A percentile compares a stretch with the other conserved stretches of the same genome.
Evolutionary conservation across 2,888 invertebrate genomes (phyloP).

Genomic region (Standfussiana lucernea): DNA sequence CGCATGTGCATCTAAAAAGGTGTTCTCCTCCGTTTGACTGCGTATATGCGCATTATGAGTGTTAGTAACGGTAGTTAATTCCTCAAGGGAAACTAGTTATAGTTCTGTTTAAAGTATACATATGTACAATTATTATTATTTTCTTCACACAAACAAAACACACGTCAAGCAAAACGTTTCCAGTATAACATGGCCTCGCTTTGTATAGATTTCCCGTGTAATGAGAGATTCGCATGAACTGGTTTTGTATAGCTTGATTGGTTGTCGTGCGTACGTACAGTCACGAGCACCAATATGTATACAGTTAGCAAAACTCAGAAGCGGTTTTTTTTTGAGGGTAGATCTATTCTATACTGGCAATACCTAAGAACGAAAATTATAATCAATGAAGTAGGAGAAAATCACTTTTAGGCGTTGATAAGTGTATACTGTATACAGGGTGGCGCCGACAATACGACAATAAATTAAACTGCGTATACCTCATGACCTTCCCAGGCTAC

Average conservation of each 20-base stretch:
- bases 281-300: neutral
- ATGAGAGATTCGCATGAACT: neutral
- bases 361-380: neutral
- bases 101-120: neutral
- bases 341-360: neutral
- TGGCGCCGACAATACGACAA: too few species aligned
- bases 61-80: constrained; percentile 7
- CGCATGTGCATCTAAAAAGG: neutral
- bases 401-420: neutral
- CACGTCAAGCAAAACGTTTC: neutral
- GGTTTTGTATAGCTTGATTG: neutral
- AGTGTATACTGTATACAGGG: neutral
- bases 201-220: neutral
- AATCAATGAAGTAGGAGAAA: neutral
- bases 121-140: neutral
- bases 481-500: too few species aligned
- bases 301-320: neutral
- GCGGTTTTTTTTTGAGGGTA: neutral
- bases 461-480: too few species aligned
- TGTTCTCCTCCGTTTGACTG: neutral
- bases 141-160: too few species aligned
- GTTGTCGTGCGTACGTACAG: neutral
- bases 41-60: neutral
- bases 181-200: neutral
- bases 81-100: constrained; percentile 9